These are phyloP conservation scores for Caenorhabditis briggsae DNA, from an alignment of 1,140 invertebrate genomes.

Conservation along the genomic window DNA sequence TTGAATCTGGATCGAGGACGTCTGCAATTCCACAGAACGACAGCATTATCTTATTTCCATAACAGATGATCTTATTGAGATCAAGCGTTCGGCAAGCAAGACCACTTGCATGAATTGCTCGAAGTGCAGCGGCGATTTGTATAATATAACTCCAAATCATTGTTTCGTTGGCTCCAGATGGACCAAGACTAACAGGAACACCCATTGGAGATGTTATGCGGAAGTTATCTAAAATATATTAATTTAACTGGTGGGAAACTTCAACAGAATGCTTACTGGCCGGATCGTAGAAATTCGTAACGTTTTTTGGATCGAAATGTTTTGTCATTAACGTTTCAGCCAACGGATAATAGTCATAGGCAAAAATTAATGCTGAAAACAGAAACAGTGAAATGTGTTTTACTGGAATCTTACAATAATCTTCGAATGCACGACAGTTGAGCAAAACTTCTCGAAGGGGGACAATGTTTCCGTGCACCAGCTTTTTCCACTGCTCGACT, in stretches of 20 bases:
- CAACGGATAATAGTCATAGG: conserved; percentile 93
- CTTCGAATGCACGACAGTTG: conserved; percentile 61
- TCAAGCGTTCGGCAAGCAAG: conserved; percentile 85
- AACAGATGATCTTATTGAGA: conserved; percentile 88
- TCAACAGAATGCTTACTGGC: conserved; percentile 84
- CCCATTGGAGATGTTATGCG: conserved; percentile 84
- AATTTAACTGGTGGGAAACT: not conserved
- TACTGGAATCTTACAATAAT: conserved; percentile 57
- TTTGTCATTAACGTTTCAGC: conserved; percentile 88
- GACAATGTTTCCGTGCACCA: conserved; percentile 52
- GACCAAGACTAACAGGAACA: conserved; percentile 82
- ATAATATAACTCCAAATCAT: conserved; percentile 95
- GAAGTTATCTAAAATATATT: conserved; percentile 1
- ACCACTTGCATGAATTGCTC: conserved; percentile 89
- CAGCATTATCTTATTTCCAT: conserved; percentile 59
- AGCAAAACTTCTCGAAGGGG: conserved; percentile 59
- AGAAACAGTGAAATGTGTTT: not conserved
- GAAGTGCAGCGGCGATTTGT: conserved; percentile 92
- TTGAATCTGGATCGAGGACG: conserved; percentile 44
- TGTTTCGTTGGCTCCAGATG: conserved; percentile 86
- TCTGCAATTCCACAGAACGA: conserved; percentile 48
- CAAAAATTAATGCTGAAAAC: conserved; percentile 90
- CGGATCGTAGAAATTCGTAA: conserved; percentile 79
- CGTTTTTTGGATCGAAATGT: conserved; percentile 85
- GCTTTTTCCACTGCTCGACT: conserved; percentile 63